These are phyloP conservation scores for Atethmia centrago DNA, from an alignment of 2,888 invertebrate species.

Conservation along the genomic window DNA sequence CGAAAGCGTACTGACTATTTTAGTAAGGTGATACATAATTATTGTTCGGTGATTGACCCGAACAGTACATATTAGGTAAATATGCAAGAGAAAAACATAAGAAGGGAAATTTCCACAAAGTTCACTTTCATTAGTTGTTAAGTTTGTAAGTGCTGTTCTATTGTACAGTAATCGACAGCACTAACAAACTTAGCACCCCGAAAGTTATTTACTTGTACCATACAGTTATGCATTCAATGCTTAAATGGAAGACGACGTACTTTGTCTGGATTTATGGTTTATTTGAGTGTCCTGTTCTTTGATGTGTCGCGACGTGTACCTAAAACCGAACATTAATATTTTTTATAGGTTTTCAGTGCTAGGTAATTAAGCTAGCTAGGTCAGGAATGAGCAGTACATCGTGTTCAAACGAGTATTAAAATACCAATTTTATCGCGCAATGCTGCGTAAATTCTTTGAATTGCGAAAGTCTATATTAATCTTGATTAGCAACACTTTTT, in stretches of 20 bases:
- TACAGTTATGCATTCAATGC: constrained; percentile 55
- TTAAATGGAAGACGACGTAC: constrained; percentile 62
- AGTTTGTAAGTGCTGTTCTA: neutral
- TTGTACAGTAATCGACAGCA: neutral
- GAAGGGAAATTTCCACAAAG: neutral
- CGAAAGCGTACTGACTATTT: no score
- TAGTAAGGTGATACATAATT: no score
- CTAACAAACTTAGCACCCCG: neutral
- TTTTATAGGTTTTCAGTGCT: constrained; percentile 39
- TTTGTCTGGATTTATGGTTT: constrained; percentile 61
- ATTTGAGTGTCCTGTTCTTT: constrained; percentile 59
- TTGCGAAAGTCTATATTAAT: neutral
- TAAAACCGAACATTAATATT: constrained; percentile 35
- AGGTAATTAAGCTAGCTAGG: no score
- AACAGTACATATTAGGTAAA: neutral
- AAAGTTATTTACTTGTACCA: constrained; percentile 32
- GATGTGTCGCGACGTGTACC: constrained; percentile 36
- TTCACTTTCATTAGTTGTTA: neutral
- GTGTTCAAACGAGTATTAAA: neutral
- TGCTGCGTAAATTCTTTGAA: neutral
- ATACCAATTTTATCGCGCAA: neutral
- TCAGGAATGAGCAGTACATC: no score
- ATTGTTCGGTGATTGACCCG: no score
- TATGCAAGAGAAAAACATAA: neutral
- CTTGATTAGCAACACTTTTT: neutral